A percentile compares a stretch with the other conserved stretches of the same genome.
These are phyloP conservation scores for Drosophila nigromelanica DNA, from an alignment of 1,140 invertebrate genomes.

Conservation along the genomic window DNA sequence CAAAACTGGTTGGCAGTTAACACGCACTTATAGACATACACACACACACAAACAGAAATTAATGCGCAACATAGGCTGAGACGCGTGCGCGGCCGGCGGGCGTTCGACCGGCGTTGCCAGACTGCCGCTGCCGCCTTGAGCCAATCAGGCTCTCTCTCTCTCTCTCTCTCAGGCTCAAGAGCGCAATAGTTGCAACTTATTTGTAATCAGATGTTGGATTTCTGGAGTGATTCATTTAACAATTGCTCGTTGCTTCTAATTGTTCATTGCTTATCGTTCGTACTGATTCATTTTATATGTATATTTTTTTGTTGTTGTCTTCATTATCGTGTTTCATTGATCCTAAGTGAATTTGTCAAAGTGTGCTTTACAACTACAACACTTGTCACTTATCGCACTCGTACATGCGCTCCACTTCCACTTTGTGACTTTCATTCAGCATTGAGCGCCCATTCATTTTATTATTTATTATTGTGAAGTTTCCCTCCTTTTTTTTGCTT, in stretches of 20 bases:
- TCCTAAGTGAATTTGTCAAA: background rate
- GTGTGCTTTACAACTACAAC: background rate
- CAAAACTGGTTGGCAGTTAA: slow-evolving; percentile 44
- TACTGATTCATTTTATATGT: slow-evolving; percentile 12
- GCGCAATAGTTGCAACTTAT: too few relatives aligned
- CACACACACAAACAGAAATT: slow-evolving; percentile 3
- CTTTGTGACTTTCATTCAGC: slow-evolving; percentile 29
- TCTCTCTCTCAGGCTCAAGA: background rate
- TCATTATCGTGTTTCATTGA: slow-evolving; percentile 2
- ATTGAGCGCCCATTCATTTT: slow-evolving; percentile 7
- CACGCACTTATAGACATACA: slow-evolving; percentile 24
- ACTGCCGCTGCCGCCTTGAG: background rate
- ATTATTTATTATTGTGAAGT: background rate
- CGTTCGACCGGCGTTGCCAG: slow-evolving; percentile 25
- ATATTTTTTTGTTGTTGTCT: background rate
- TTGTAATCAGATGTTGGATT: background rate
- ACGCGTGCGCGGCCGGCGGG: slow-evolving; percentile 45
- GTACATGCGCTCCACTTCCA: too few relatives aligned
- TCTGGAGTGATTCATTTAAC: slow-evolving; percentile 14
- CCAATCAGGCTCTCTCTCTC: background rate
- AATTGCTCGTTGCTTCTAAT: background rate
- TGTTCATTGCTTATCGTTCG: background rate
- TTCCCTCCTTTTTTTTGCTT: background rate
- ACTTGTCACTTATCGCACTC: slow-evolving; percentile 7
- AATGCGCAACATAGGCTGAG: background rate